Base-by-base conservation (phyloP, 2,888 invertebrate species). In the Aplocera efformata region DNA sequence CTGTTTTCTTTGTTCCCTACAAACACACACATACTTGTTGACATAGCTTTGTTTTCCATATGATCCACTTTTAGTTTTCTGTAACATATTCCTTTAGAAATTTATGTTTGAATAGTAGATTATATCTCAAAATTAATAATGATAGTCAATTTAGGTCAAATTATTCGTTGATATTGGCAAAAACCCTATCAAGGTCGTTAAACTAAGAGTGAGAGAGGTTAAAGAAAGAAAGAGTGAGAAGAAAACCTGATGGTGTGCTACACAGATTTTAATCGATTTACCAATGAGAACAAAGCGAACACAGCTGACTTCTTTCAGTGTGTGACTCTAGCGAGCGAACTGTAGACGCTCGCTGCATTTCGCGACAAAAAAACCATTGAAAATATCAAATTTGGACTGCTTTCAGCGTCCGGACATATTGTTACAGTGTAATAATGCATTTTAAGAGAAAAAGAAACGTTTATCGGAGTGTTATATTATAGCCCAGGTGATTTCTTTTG, bases 401-500 rank as follows among this genome's bases (percentile, higher is more conserved):
- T 79, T 79, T 67, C 63, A 75, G 79, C 74, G 81, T 79, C 80
- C 78, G 69, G 69, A 75, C 74, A 72, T 73, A 69, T 68, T 63
- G 68, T 76, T 72, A 73, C 68, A 79, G 85, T 86, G 82, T 84
- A 83, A 86, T 85, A 85, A 88, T 88, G 88, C 80, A 84, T 88
- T 79, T 79, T 74, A 88, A 82, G 79, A 82, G 86, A 84, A 88
- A 84, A 88, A 83, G 81, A 82, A 77, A 83, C 81, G 72, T 80
- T 72, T 79, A 72, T 64, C 78, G 75, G 56, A 88, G 86, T 86
- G 88, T 88, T 67, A 88, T 88, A 75, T 88, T 88, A 88, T 88
- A 88, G 88, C 88, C 86, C 68, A 73, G 78, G 83, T 81, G 79
- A 74, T 73, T 60, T 58, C 48, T 52, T 66, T 72, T 76, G 84